phyloP scores from a whole-genome alignment of 1,140 invertebrate species.

The Zaprionus africanus region DNA sequence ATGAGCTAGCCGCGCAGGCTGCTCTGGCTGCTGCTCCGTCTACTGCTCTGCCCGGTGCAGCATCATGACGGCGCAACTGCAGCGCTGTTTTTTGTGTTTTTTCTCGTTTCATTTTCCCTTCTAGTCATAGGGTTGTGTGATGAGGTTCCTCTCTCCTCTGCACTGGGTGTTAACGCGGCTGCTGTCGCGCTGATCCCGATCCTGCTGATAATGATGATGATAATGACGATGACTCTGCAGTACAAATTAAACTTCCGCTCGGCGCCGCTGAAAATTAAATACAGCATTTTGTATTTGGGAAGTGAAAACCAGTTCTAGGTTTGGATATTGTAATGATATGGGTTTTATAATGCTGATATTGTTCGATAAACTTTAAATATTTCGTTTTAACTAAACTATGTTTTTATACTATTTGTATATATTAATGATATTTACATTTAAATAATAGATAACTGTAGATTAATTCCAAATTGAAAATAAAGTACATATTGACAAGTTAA shows the following conservation, averaged over 20 bases:
- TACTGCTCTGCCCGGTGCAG: constrained; percentile 9
- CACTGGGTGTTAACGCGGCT: constrained; percentile 64
- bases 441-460: no score
- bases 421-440: no score
- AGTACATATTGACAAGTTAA: no score
- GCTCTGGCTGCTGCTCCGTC: neutral
- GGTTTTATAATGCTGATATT: neutral
- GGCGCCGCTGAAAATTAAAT: constrained; percentile 12
- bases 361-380: no score
- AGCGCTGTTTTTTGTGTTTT: constrained; percentile 44
- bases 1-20: constrained; percentile 49
- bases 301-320: constrained; percentile 9
- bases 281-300: constrained; percentile 5
- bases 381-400: no score
- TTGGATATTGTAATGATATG: constrained; percentile 5
- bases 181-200: constrained; percentile 34
- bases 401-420: no score
- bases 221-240: constrained; percentile 58
- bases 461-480: no score
- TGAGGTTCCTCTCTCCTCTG: constrained; percentile 5
- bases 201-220: constrained; percentile 31
- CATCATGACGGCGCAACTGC: constrained; percentile 61
- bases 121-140: constrained; percentile 64
- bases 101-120: constrained; percentile 6
- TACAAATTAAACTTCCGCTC: constrained; percentile 48